These are phyloP conservation scores for Aporophyla nigra DNA, from an alignment of 2,888 invertebrate genomes.

Conservation along the genomic window DNA sequence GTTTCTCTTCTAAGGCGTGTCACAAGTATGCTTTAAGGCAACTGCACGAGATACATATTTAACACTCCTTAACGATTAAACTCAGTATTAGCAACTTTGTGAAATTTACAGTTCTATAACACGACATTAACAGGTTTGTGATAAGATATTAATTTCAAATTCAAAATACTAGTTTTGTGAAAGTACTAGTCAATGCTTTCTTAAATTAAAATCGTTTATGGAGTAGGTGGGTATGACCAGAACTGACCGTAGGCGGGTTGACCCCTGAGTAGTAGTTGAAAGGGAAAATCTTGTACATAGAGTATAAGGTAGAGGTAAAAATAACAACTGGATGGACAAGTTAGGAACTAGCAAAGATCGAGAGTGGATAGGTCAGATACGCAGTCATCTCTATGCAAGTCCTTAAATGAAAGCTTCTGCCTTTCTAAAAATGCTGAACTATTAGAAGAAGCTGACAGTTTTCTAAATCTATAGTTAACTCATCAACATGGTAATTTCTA, in stretches of 20 bases:
- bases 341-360: constrained; percentile 43
- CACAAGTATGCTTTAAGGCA: constrained; percentile 36
- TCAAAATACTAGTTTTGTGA: constrained; percentile 56
- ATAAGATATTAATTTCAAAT: constrained; percentile 49
- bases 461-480: constrained; percentile 59
- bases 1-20: constrained; percentile 51
- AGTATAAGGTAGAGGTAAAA: constrained; percentile 59
- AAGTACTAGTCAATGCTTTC: constrained; percentile 51
- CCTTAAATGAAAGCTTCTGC: constrained; percentile 51
- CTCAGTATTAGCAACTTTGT: constrained; percentile 36
- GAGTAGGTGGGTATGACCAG: constrained; percentile 48
- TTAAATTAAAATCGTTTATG: constrained; percentile 57
- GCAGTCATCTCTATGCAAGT: constrained; percentile 39
- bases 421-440: constrained; percentile 65
- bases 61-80: constrained; percentile 39
- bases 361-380: constrained; percentile 65
- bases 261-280: constrained; percentile 67
- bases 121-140: constrained; percentile 49
- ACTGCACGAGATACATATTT: constrained; percentile 57
- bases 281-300: constrained; percentile 71
- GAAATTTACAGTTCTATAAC: constrained; percentile 39
- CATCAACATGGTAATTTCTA: constrained; percentile 64
- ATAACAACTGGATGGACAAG: constrained; percentile 65
- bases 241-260: constrained; percentile 53
- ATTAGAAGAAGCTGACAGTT: constrained; percentile 49